Base-by-base conservation (phyloP, 2,113 vertebrate species). In the Promerops cafer region DNA sequence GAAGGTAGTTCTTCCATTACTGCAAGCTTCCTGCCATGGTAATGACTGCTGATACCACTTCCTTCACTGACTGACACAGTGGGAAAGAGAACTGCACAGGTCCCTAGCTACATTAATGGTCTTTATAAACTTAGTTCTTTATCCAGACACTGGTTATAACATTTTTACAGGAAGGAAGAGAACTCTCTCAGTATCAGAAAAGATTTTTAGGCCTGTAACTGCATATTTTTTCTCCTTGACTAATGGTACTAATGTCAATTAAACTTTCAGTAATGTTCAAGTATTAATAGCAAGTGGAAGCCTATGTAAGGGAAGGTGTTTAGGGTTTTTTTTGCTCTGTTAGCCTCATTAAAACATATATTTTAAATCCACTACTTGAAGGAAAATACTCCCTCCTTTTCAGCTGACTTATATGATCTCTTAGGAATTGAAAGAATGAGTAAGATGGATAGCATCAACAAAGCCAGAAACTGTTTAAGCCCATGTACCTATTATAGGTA, bases 401-500 rank as follows among this genome's bases (percentile, higher is more conserved):
- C 7, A 49, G 17, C 40, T 86, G 53, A 35, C 45, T 77, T 15
- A 14, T 42, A 6, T 70, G 44, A 59, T 23, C 19, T 66, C 11
- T 47, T 61, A 31, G 10, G 11, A 82, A 11, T 8, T 40, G 44
- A 72, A 91, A 47, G 13, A 64, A 76, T 40, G 9, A 26, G 21
- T 54, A 40, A 60, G 24, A 85, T 57, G 9, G 24, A 22, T n/a
- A 44, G n/a, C 20, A 76, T 72, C 27, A 89, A 42, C 16, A 61
- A 79, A 40, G 11, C 16, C 80, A 52, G 33, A 47, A 91, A 30
- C 24, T 40, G 6, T 47, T 87, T 35, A 68, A 52, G 33, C 7
- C 16, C 13, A 3, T 11, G 3, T 3, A 6, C 27, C 0, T 82
- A 2, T 53, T 30, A 35, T 57, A 9, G 28, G 4, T 70, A 45